phyloP scores from a whole-genome alignment of 2,888 invertebrate genomes.

The Drosophila paramelanica region DNA sequence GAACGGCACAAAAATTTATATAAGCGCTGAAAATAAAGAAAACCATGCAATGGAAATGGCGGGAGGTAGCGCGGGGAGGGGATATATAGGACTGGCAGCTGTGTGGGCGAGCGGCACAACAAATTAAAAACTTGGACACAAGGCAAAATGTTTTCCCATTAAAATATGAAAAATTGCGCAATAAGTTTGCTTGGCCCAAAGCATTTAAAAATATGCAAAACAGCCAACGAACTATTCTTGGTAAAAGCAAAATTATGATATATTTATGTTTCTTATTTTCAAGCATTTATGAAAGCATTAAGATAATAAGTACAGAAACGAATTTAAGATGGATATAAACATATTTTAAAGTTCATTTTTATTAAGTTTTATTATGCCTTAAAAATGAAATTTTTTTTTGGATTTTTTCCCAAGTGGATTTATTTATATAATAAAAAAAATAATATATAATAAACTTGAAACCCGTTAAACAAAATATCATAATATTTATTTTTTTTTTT shows the following conservation, averaged over 20 bases:
- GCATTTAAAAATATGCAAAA: constrained; percentile 55
- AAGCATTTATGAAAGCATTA: constrained; percentile 11
- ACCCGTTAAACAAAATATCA: too few species aligned
- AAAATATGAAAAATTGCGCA: constrained; percentile 78
- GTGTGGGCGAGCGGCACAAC: constrained; percentile 63
- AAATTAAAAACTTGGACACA: constrained; percentile 75
- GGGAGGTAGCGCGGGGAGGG: neutral
- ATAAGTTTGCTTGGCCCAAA: constrained; percentile 59
- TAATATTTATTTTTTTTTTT: too few species aligned
- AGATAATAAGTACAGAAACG: neutral
- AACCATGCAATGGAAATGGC: constrained; percentile 42
- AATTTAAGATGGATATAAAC: neutral
- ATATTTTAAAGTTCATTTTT: neutral
- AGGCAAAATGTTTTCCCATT: constrained; percentile 77
- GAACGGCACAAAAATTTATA: constrained; percentile 40
- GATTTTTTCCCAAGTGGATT: too few species aligned
- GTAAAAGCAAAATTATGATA: constrained; percentile 9
- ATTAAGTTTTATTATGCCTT: too few species aligned
- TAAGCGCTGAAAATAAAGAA: constrained; percentile 57
- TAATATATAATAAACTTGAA: too few species aligned
- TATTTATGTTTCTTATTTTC: constrained; percentile 2
- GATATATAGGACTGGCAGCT: constrained; percentile 9
- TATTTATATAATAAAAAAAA: too few species aligned
- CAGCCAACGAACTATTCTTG: constrained; percentile 25
- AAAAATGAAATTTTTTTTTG: too few species aligned